Evolutionary conservation across 2,797 vertebrate genomes (phyloP), one percentile per base, ranked within the genome.

Genomic region (Kryptolebias ocellatus): DNA sequence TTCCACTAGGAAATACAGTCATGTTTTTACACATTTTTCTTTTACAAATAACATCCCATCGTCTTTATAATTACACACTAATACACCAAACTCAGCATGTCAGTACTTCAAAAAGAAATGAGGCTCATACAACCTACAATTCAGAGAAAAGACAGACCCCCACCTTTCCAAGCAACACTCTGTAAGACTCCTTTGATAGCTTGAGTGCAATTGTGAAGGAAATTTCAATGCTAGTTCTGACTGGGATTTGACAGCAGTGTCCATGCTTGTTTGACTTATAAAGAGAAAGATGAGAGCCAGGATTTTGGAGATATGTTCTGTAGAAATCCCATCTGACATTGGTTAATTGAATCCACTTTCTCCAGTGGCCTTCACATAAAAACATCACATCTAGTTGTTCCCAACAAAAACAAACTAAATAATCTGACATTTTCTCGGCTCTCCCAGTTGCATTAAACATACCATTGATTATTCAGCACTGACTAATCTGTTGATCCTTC

Each of bases 321-420:
- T 74, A 65, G 74, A 86, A 87, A 84, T 85, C 77, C 78, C 72
- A 80, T 81, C 79, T 82, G 77, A 79, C 81, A 81, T 79, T 81
- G 77, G 74, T 86, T 86, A 81, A 87, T 90, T 87, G 83, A 87
- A 84, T 76, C 65, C 51, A 77, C 55, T 64, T 70, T 83, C 83
- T 83, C 78, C 58, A 80, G 80, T 87, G 79, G 71, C 84, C 68
- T 83, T 83, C 60, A 85, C 80, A 85, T 77, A 70, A 67, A 88
- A 90, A 86, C 80, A 86, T 80, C 66, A 81, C 46, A 64, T 70
- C 62, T 80, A 74, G 70, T 72, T 82, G 70, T 85, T 88, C 68
- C 53, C 53, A 76, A 42, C 65, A 76, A 85, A 66, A 90, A 89
- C 79, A 90, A 86, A 90, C 79, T 52, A 60, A 74, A 83, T 65